phyloP scores from a whole-genome alignment of 2,113 vertebrate genomes.

The Siniperca chuatsi region DNA sequence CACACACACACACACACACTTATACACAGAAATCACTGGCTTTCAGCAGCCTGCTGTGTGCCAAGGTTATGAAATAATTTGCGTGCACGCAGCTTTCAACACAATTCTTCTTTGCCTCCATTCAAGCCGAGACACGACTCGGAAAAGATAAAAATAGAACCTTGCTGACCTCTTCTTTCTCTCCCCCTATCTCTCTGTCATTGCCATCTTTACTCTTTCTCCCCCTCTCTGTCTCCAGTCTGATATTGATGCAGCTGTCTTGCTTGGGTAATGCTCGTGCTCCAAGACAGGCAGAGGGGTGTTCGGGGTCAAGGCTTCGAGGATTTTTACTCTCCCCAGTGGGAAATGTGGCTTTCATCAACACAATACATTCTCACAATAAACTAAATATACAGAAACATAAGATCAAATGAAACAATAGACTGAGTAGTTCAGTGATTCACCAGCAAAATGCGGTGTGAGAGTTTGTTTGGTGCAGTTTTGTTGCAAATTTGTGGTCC shows the following conservation, averaged over 20 bases:
- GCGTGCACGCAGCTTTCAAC: slow-evolving; percentile 47
- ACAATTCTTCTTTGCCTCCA: slow-evolving; percentile 39
- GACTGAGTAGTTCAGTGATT: neutral
- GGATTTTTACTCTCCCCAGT: slow-evolving; percentile 18
- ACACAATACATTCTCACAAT: slow-evolving; percentile 15
- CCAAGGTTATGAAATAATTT: slow-evolving; percentile 61
- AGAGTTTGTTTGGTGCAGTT: slow-evolving; percentile 41
- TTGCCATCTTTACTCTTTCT: neutral
- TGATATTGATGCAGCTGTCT: slow-evolving; percentile 65
- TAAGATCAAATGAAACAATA: slow-evolving; percentile 16
- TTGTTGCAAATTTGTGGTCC: slow-evolving; percentile 38
- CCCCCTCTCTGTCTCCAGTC: slow-evolving; percentile 1
- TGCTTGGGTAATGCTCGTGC: slow-evolving; percentile 21
- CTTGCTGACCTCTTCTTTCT: slow-evolving; percentile 35
- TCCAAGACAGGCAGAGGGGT: slow-evolving; percentile 10
- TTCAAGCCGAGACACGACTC: slow-evolving; percentile 60
- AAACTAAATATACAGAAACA: slow-evolving; percentile 37
- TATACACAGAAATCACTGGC: slow-evolving; percentile 16
- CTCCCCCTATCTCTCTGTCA: neutral
- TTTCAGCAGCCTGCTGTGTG: slow-evolving; percentile 40
- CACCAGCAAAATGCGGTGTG: neutral
- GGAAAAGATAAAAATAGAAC: slow-evolving; percentile 66
- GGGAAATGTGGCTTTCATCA: slow-evolving; percentile 56
- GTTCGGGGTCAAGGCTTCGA: slow-evolving; percentile 24
- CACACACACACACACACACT: slow-evolving; percentile 28